Evolutionary conservation across 1,140 invertebrate genomes (phyloP).

Genomic region (Parapsyche elsis): DNA sequence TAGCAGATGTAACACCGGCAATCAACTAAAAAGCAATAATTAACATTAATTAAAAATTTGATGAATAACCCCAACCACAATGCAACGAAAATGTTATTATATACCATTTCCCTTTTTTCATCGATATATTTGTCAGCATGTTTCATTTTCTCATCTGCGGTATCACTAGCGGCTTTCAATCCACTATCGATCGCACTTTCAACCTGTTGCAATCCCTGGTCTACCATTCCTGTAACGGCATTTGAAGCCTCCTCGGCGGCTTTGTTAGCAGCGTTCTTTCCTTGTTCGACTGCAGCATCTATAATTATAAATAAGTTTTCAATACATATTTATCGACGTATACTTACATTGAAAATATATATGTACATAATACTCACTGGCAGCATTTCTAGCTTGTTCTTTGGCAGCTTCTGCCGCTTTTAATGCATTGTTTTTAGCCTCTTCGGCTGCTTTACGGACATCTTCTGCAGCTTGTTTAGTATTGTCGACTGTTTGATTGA

Average conservation of each 20-base stretch:
- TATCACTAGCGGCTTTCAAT: conserved; percentile 62
- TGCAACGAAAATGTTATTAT: not conserved
- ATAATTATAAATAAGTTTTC: not conserved
- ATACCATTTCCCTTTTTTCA: conserved; percentile 63
- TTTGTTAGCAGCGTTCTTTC: conserved; percentile 65
- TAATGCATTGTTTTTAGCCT: conserved; percentile 55
- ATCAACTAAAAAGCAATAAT: conserved; percentile 59
- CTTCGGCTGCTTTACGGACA: conserved; percentile 55
- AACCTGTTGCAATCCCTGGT: conserved; percentile 63
- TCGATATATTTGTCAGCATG: conserved; percentile 64
- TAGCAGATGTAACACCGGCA: conserved; percentile 59
- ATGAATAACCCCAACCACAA: not conserved
- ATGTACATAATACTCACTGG: conserved; percentile 46
- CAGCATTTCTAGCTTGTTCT: conserved; percentile 57
- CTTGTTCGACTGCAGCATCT: conserved; percentile 64
- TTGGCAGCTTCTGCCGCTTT: conserved; percentile 62
- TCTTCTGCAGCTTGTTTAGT: conserved; percentile 63
- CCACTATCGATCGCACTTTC: conserved; percentile 63
- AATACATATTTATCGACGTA: too few species aligned
- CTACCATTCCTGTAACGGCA: conserved; percentile 62
- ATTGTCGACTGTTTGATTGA: conserved; percentile 63
- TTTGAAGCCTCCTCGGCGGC: conserved; percentile 63
- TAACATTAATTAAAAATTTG: not conserved
- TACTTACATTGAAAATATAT: too few species aligned
- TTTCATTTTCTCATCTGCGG: conserved; percentile 64